phyloP scores from a whole-genome alignment of 2,113 vertebrate genomes.

The Equus przewalskii region DNA sequence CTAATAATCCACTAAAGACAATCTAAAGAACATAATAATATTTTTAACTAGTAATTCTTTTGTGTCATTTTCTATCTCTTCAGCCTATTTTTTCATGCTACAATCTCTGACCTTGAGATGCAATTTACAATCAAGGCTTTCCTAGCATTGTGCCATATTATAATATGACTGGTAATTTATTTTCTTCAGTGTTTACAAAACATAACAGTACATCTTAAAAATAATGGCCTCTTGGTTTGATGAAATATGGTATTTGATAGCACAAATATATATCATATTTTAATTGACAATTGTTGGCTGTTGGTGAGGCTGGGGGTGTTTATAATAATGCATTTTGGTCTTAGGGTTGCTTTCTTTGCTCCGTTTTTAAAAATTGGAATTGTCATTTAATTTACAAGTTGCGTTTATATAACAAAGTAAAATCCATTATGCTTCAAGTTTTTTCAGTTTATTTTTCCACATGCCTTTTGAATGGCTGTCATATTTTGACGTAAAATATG shows the following conservation, averaged over 20 bases:
- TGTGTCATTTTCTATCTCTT: background rate
- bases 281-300: background rate
- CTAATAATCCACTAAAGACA: background rate
- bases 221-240: slow-evolving; percentile 1
- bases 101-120: background rate
- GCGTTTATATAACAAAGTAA: slow-evolving; percentile 1
- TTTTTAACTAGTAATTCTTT: background rate
- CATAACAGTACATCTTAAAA: background rate
- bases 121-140: background rate
- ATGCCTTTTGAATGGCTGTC: background rate
- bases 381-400: background rate
- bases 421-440: background rate
- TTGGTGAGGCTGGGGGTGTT: background rate
- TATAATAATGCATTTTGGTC: background rate
- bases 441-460: slow-evolving; percentile 10
- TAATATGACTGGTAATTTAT: background rate
- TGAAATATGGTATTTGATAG: background rate
- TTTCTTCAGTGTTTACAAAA: background rate
- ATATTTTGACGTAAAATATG: slow-evolving; percentile 31
- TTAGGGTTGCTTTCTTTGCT: background rate
- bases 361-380: background rate
- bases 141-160: background rate
- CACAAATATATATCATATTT: background rate
- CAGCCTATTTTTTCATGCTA: background rate
- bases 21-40: background rate